These are phyloP conservation scores for Myiopsitta monachus DNA, from an alignment of 2,113 vertebrate species.

Conservation along the genomic window DNA sequence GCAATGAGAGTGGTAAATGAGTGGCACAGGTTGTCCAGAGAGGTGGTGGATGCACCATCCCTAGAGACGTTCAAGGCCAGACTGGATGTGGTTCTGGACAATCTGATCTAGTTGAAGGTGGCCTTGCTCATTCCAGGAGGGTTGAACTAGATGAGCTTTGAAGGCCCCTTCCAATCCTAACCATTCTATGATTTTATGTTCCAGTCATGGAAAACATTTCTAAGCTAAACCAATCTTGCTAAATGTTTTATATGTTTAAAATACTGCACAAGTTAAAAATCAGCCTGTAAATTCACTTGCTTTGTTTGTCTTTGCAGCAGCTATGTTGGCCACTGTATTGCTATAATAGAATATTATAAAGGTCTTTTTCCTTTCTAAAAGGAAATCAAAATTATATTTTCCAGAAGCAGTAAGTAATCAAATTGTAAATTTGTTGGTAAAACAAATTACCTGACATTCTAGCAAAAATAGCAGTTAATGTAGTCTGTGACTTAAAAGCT, in stretches of 20 bases:
- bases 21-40: not conserved
- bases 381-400: constrained; percentile 5
- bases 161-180: not conserved
- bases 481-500: not conserved
- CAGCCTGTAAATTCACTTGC: not conserved
- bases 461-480: not conserved
- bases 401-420: constrained; percentile 20
- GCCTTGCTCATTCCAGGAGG: not conserved
- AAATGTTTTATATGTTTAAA: not conserved
- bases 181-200: not conserved
- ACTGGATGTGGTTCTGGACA: not conserved
- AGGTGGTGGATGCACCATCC: not conserved
- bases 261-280: not conserved
- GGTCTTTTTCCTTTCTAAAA: not conserved
- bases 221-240: not conserved
- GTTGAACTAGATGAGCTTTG: not conserved
- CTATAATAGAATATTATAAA: not conserved
- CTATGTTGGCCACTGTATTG: not conserved
- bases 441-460: not conserved
- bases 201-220: not conserved
- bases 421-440: not conserved
- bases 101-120: not conserved
- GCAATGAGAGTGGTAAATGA: not conserved
- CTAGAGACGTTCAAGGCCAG: not conserved
- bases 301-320: not conserved